Base-by-base conservation (phyloP, 1,140 invertebrate genomes). In the Steinernema feltiae region DNA sequence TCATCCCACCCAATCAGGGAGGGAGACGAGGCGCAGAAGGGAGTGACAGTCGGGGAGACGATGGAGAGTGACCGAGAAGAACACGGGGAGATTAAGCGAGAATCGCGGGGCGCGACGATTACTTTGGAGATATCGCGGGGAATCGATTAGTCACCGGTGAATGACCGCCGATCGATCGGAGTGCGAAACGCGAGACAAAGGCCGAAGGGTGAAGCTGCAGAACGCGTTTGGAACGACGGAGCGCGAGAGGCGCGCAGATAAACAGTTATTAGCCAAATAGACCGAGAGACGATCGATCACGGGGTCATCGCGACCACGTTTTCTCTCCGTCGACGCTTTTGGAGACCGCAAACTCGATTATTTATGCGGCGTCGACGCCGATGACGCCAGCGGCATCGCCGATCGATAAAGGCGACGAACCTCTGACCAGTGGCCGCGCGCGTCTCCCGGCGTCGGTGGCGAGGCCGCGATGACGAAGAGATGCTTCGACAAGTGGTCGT, bases 181-280 rank as follows among this genome's bases (percentile, higher is more conserved):
- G 24, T 15, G 24, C 15, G 15, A n/a, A 46, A 46, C 41, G 41
- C 7, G n/a, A n/a, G n/a, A n/a, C n/a, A n/a, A n/a, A n/a, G n/a
- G n/a, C n/a, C n/a, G n/a, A n/a, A n/a, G n/a, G n/a, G n/a, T n/a
- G n/a, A n/a, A n/a, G 35, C 35, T 41, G 18, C 35, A 7, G 35
- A 41, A 18, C 35, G 35, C 35, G 7, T 41, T 41, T 41, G 35
- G 53, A 63, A 27, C 7, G 24, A n/a, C 53, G 53, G 24, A 63
- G 53, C 53, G 53, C 53, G 41, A n/a, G 7, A 7, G n/a, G 41
- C 41, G 41, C 15, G 53, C 15, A n/a, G 53, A 63, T 27, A 41
- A 41, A 41, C 53, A 27, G 7, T 63, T 63, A 63, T 63, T 63
- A 63, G 53, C 24, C 53, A 63, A 63, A 63, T 63, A 21, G 53